A percentile compares a stretch with the other conserved stretches of the same genome.
Evolutionary conservation across 2,797 vertebrate genomes (phyloP).

Genomic region (Coilia nasus): DNA sequence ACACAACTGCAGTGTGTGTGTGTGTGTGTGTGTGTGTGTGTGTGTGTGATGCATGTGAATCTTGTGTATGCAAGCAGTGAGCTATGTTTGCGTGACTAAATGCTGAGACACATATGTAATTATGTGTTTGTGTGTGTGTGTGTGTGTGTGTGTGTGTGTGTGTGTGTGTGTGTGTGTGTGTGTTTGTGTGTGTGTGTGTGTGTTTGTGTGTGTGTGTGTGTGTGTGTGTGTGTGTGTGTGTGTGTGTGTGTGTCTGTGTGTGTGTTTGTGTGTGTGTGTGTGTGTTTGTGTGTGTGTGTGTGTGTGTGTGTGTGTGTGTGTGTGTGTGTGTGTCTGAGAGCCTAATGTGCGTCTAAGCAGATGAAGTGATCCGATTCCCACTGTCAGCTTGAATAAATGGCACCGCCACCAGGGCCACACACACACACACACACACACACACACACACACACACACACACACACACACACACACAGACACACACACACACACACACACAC

Average conservation of each 20-base stretch:
- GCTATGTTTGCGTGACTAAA: too few species aligned
- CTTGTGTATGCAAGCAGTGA: too few species aligned
- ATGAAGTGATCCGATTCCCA: slow-evolving; percentile 39
- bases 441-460: background rate
- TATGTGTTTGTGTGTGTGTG: background rate
- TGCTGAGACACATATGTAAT: too few species aligned
- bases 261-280: background rate
- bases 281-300: slow-evolving; percentile 3
- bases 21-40: too few species aligned
- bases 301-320: background rate
- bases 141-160: background rate
- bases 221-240: background rate
- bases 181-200: background rate
- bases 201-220: background rate
- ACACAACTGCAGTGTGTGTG: too few species aligned
- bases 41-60: too few species aligned
- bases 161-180: background rate
- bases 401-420: slow-evolving; percentile 29
- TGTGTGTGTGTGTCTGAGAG: background rate
- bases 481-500: background rate
- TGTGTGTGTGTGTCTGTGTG: background rate
- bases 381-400: slow-evolving; percentile 50
- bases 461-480: background rate
- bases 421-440: slow-evolving; percentile 6
- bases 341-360: slow-evolving; percentile 33